Evolutionary conservation across 1,140 invertebrate genomes (phyloP), one percentile per base, ranked within the genome.

Genomic region (Antheraea mylitta): DNA sequence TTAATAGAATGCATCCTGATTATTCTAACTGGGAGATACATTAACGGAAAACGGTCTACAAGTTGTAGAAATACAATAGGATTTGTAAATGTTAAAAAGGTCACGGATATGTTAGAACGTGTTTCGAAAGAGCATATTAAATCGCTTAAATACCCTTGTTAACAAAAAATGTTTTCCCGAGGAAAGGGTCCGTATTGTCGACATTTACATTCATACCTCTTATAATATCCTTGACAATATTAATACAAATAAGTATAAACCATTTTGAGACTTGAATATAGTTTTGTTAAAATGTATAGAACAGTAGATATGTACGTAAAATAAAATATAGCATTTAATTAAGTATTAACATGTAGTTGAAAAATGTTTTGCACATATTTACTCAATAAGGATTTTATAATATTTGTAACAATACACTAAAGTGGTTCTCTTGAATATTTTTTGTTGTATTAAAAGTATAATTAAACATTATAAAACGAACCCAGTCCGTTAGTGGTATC

Each of bases 81-180:
- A 58, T 60, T n/a, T n/a, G n/a, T 48, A 74, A 66, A 66, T 68
- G 63, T 69, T 74, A 58, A 71, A n/a, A 74, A 74, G 66, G 69
- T 71, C 66, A 53, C 69, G 70, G 66, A 66, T 66, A 70, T 68
- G 45, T 30, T 30, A 70, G 66, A 65, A 58, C 64, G 72, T 65
- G 67, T 74, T 70, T 71, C 69, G 63, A 69, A 58, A 63, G 63
- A 70, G 68, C 72, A 70, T 66, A 69, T 69, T 70, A 70, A 74
- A 48, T 70, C 69, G 59, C 67, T 68, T 73, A 73, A 71, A 53
- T 71, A 74, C 72, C 68, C 72, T 74, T 74, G 72, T 68, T 74
- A 70, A 74, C 72, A 74, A 74, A 74, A 74, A 74, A 74, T 73
- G 18, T 58, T 70, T 22, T 61, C 58, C 10, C 48, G 48, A 58